Evolutionary conservation across 2,797 vertebrate species (phyloP), one percentile per base, ranked within the genome.

Genomic region (Neoniphon sammara): DNA sequence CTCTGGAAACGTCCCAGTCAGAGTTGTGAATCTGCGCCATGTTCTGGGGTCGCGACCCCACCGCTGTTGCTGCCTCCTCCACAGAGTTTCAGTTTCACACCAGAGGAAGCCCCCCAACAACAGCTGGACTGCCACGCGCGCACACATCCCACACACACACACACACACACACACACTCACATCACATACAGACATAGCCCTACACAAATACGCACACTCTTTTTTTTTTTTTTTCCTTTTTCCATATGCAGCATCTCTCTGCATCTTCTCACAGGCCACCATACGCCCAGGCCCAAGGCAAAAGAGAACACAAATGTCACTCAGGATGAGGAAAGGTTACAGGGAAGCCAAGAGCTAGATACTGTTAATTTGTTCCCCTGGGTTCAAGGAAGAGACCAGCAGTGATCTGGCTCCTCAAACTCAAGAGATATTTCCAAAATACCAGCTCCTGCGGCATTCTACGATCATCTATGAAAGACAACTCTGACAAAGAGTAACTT

Each of bases 341-440:
- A 59, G 70, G 39, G 67, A 82, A 88, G 84, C 84, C 70, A 77
- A 73, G 89, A 89, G 88, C 89, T 87, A 73, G 42, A 82, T 86
- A 85, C 89, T 86, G 81, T 91, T 94, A 94, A 94, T 94, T 93
- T 94, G 89, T 78, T 94, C 93, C 88, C 91, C 17, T 47, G 87
- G 87, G 91, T 89, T 81, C 30, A 70, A 75, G 75, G 70, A 91
- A 78, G 58, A 56, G 70, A 88, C 74, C 72, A 80, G 83, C 50
- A 60, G 70, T 63, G 80, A 80, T 87, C 68, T 53, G 70, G 57
- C 81, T 80, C 62, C 25, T 42, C 68, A 53, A 87, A 89, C 82
- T 90, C 77, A 23, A 63, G 75, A 83, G 87, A 88, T 83, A 63
- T 52, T 77, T 74, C 81, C 82, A 87, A 91, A 85, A 88, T 82